Conservation (phyloP, 2,113 vertebrate species). For the Zingel zingel region DNA sequence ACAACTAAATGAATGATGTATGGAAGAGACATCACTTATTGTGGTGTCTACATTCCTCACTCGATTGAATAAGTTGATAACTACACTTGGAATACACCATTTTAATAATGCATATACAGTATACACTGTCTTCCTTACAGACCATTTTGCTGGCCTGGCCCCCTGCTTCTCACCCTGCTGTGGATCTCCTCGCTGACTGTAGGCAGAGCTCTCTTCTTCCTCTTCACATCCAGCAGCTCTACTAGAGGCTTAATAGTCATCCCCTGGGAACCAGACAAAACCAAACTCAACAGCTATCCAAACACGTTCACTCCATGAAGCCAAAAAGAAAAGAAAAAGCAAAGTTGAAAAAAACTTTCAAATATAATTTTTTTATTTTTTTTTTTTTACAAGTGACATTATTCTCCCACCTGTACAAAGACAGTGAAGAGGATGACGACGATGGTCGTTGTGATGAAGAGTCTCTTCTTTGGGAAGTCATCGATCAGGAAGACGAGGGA, state of each 20-base stretch:
- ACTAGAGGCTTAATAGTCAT: slow-evolving; percentile 89
- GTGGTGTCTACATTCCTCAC: background rate
- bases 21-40: background rate
- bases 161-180: slow-evolving; percentile 81
- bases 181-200: slow-evolving; percentile 89
- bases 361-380: too few relatives aligned
- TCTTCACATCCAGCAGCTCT: slow-evolving; percentile 88
- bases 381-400: too few relatives aligned
- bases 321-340: background rate
- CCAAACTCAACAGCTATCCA: background rate
- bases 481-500: slow-evolving; percentile 89
- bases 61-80: background rate
- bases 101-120: background rate
- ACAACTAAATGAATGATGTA: background rate
- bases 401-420: slow-evolving; percentile 85
- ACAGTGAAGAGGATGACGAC: slow-evolving; percentile 90
- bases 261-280: slow-evolving; percentile 75
- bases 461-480: slow-evolving; percentile 87
- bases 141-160: too few relatives aligned
- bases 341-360: too few relatives aligned
- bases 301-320: too few relatives aligned
- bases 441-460: slow-evolving; percentile 89
- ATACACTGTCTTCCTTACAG: background rate
- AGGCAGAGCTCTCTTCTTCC: slow-evolving; percentile 84
- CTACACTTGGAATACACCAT: background rate